Evolutionary conservation across 1,140 invertebrate species (phyloP).

Genomic region (Zaprionus camerounensis): DNA sequence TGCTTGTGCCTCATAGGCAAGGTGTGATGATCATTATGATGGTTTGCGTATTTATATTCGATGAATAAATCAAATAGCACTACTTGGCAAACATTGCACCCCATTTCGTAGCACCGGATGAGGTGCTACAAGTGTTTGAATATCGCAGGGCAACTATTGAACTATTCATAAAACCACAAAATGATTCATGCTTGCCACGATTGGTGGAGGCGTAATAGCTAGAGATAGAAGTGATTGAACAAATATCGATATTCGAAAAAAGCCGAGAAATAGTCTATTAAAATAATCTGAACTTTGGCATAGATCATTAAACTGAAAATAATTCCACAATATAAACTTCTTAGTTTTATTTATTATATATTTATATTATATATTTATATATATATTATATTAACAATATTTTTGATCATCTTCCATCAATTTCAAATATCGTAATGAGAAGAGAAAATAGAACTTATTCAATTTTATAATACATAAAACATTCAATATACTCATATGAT

Average conservation of each 20-base stretch:
- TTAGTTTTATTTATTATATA: no score
- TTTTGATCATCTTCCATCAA: no score
- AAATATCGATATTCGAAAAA: not conserved
- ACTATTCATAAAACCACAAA: not conserved
- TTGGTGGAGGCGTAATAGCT: not conserved
- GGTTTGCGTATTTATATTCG: not conserved
- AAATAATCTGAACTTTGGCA: no score
- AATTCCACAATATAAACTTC: no score
- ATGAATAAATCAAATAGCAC: constrained; percentile 4
- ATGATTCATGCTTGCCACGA: constrained; percentile 3
- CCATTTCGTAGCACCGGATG: not conserved
- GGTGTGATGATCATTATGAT: constrained; percentile 7
- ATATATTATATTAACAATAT: no score
- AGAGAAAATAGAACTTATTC: no score
- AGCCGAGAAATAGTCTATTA: no score
- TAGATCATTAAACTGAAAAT: no score
- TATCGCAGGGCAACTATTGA: not conserved
- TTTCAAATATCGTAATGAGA: no score
- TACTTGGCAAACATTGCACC: not conserved
- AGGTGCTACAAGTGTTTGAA: not conserved
- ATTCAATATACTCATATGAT: no score
- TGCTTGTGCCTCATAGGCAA: not conserved
- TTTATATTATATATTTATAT: no score
- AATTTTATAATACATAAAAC: no score
- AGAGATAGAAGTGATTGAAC: not conserved